phyloP scores from a whole-genome alignment of 2,888 invertebrate species.

The Gymnoscelis rufifasciata region DNA sequence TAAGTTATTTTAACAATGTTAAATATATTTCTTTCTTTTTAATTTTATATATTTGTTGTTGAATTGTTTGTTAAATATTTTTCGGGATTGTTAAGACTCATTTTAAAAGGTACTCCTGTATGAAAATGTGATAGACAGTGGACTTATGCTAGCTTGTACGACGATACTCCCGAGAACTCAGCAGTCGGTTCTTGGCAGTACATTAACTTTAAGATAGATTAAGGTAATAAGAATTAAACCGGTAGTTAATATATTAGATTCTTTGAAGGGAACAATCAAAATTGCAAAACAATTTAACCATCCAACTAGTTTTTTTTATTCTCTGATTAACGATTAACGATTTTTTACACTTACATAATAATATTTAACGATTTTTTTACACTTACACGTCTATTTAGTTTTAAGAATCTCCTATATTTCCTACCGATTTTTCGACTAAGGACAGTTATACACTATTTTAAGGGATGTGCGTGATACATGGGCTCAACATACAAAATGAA shows the following conservation, averaged over 20 bases:
- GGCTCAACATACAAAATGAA: conserved; percentile 56
- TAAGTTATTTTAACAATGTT: too few species aligned
- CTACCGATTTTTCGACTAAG: conserved; percentile 11
- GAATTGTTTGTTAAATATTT: conserved; percentile 7
- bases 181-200: background rate
- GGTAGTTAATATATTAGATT: background rate
- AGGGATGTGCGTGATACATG: conserved; percentile 38
- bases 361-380: too few species aligned
- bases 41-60: conserved; percentile 3
- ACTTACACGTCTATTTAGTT: too few species aligned
- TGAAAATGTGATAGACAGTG: conserved; percentile 22
- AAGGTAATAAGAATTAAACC: too few species aligned
- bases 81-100: conserved; percentile 25
- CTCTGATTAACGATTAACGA: too few species aligned
- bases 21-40: background rate
- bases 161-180: background rate
- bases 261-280: background rate
- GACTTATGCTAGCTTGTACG: conserved; percentile 5
- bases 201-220: background rate
- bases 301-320: too few species aligned
- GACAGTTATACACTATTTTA: conserved; percentile 27
- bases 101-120: conserved; percentile 26
- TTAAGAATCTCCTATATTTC: conserved; percentile 2
- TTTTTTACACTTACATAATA: too few species aligned
- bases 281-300: too few species aligned